Base-by-base conservation (phyloP, 2,797 vertebrate genomes). In the Coilia nasus region DNA sequence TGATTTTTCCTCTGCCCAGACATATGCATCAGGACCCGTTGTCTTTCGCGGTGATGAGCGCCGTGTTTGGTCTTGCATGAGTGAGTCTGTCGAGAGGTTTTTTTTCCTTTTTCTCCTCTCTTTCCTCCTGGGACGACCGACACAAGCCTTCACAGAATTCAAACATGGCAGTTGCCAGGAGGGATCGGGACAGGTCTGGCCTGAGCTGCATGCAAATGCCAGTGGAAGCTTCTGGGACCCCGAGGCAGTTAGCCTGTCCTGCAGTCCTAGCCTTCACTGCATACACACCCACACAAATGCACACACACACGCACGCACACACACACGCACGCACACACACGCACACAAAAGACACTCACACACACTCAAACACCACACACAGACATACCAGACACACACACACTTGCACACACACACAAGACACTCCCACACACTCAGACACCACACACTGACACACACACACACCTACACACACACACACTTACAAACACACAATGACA, bases 151-250 rank as follows among this genome's bases (percentile, higher is more conserved):
- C 92, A 92, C 93, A 90, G 91, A 94, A 94, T 94, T 90, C 89
- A 88, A 91, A 89, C 89, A 89, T 90, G 90, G 89, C 91, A 93
- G 92, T 89, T 90, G 94, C 94, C 94, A 87, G 92, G 94, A 85
- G 93, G 87, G 91, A 94, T 91, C 91, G 90, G 92, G 84, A 87
- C 92, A 92, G 89, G 84, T 89, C 44, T 89, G 90, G 90, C 89
- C 88, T 90, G 90, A 86, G 90, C 88, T 91, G 93, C 90, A 93
- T 93, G 92, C 94, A 95, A 95, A 94, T 95, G 94, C 94, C 94
- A 94, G 89, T 67, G 88, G 92, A 92, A 80, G 89, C 92, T 90
- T 91, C 93, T 86, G 93, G 93, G 93, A 93, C 93, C 93, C 92
- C 67, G 83, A 87, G 92, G 93, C 92, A 91, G 64, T 88, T 88